These are phyloP conservation scores for Drosophila longiperda DNA, from an alignment of 2,888 invertebrate genomes.

Conservation along the genomic window DNA sequence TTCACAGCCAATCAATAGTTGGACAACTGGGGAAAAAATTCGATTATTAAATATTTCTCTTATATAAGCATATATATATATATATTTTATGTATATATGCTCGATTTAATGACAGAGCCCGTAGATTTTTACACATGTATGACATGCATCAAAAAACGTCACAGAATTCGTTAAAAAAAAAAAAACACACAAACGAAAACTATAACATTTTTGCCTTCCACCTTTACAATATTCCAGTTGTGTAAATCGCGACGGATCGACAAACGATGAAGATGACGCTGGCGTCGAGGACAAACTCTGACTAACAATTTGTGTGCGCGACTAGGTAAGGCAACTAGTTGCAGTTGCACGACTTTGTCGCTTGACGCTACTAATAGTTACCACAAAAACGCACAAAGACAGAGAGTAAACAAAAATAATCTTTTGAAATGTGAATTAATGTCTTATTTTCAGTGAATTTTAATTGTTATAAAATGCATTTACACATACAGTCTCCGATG, in stretches of 20 bases:
- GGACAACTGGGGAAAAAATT: slow-evolving; percentile 14
- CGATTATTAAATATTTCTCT: background rate
- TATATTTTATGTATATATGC: background rate
- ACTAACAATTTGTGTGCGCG: slow-evolving; percentile 61
- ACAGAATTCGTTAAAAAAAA: slow-evolving; percentile 18
- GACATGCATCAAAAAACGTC: slow-evolving; percentile 61
- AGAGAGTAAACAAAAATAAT: slow-evolving; percentile 19
- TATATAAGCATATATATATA: slow-evolving; percentile 9
- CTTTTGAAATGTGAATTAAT: slow-evolving; percentile 36
- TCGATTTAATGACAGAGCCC: slow-evolving; percentile 28
- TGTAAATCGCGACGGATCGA: slow-evolving; percentile 25
- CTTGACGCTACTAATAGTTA: slow-evolving; percentile 55
- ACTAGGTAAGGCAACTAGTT: slow-evolving; percentile 62
- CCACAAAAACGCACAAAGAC: slow-evolving; percentile 46
- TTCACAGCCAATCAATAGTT: slow-evolving; percentile 65
- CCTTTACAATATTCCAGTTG: slow-evolving; percentile 42
- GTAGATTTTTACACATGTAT: slow-evolving; percentile 29
- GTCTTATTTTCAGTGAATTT: slow-evolving; percentile 68
- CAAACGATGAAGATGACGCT: slow-evolving; percentile 51
- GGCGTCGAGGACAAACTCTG: slow-evolving; percentile 64
- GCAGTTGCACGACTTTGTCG: slow-evolving; percentile 40
- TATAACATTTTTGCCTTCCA: slow-evolving; percentile 1
- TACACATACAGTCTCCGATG: slow-evolving; percentile 51
- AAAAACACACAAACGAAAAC: background rate
- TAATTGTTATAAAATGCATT: slow-evolving; percentile 53